Base-by-base conservation (phyloP, 2,888 invertebrate species). In the Cinara cedri region DNA sequence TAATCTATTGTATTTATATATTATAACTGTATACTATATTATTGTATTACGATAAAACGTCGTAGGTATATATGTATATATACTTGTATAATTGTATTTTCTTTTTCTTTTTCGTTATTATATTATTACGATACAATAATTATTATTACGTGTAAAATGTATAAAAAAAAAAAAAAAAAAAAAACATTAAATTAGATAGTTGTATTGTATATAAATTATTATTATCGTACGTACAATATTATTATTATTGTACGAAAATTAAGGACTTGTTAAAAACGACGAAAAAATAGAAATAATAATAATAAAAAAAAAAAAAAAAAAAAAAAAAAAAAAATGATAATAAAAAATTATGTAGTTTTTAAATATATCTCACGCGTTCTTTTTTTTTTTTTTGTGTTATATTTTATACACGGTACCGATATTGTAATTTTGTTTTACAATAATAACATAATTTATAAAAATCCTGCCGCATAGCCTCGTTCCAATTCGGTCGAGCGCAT, bases 401-500 rank as follows among this genome's bases (percentile, higher is more conserved):
- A 24, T 13, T 26, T n/a, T 26, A 26, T n/a, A 16, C 4, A 26
- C 16, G 10, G n/a, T 60, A 60, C 34, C 34, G 3, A 34, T 34
- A 34, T 34, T n/a, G n/a, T 24, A 24, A 4, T 13, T 54, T 34
- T 34, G 1, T 46, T 42, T 16, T 4, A 19, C 1, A 19, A 10
- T 14, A 19, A 54, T 42, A 34, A 49, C 13, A 68, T 46, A 44
- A 42, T 34, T 4, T 34, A 34, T 34, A 62, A 72, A 62, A 16
- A 72, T 34, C 72, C 34, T 6, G 6, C 60, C 62, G 66, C 13
- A 26, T 76, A 76, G 57, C 76, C 76, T 76, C 76, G 76, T 76
- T 65, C 76, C 57, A 68, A 57, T 76, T 76, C 76, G 46, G 76
- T 57, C 66, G 65, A 55, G 55, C 65, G 75, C 65, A 44, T 54